These are phyloP conservation scores for Gila robusta DNA, from an alignment of 2,797 vertebrate genomes.

Conservation along the genomic window DNA sequence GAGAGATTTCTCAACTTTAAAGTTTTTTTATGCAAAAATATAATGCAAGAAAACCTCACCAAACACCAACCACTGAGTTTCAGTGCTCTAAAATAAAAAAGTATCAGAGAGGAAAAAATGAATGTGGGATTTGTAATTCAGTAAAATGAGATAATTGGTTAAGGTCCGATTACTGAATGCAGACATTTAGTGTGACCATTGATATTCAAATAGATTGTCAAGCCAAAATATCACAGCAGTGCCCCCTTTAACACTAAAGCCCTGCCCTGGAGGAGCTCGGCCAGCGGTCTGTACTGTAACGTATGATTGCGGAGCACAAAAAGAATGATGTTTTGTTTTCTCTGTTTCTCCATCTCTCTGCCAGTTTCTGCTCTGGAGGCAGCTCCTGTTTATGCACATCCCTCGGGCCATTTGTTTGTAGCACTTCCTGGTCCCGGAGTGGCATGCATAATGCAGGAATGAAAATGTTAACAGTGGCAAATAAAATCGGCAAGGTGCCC, in stretches of 20 bases:
- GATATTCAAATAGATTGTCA: slow-evolving; percentile 41
- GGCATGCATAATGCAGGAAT: slow-evolving; percentile 85
- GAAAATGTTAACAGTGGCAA: slow-evolving; percentile 90
- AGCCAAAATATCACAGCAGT: slow-evolving; percentile 38
- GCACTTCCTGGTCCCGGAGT: slow-evolving; percentile 82
- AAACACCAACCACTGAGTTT: neutral
- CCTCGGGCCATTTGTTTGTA: slow-evolving; percentile 85
- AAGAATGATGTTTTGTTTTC: slow-evolving; percentile 53
- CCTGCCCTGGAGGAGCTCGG: slow-evolving; percentile 25
- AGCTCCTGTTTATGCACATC: slow-evolving; percentile 79
- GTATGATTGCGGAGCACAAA: slow-evolving; percentile 31
- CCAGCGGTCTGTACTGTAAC: slow-evolving; percentile 38
- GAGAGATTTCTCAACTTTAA: neutral
- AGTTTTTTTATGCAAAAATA: neutral
- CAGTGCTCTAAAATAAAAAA: neutral
- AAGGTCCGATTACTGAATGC: neutral
- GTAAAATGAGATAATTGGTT: slow-evolving; percentile 6
- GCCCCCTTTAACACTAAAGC: slow-evolving; percentile 19
- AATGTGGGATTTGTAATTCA: neutral
- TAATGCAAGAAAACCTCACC: neutral
- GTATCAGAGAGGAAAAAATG: neutral
- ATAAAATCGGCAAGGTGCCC: slow-evolving; percentile 88
- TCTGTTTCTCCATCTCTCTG: slow-evolving; percentile 58
- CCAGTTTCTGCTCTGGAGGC: slow-evolving; percentile 74
- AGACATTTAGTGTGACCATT: slow-evolving; percentile 36